Conservation (phyloP, 1,140 invertebrate species). For the Bombus ignitus region DNA sequence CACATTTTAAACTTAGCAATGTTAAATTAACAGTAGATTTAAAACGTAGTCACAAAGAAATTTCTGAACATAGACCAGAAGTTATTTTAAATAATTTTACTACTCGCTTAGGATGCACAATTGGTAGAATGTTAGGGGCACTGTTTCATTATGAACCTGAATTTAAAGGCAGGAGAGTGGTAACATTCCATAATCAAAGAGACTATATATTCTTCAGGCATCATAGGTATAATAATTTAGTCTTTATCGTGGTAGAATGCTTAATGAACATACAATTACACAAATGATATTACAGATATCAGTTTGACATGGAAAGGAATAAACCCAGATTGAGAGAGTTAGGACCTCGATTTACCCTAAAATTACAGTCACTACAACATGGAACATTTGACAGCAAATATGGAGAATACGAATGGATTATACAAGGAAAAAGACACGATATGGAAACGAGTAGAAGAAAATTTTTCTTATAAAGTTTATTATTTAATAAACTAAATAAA, state of each 20-base stretch:
- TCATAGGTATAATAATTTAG: slow-evolving; percentile 88
- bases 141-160: slow-evolving; percentile 98
- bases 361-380: slow-evolving; percentile 95
- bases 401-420: slow-evolving; percentile 98
- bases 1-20: slow-evolving; percentile 92
- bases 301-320: slow-evolving; percentile 91
- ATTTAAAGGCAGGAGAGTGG: slow-evolving; percentile 95
- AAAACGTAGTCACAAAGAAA: slow-evolving; percentile 89
- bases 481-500: background rate
- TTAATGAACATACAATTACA: background rate
- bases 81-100: slow-evolving; percentile 98
- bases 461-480: slow-evolving; percentile 90
- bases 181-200: slow-evolving; percentile 99
- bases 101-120: slow-evolving; percentile 94
- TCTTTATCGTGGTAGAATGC: background rate
- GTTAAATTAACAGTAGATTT: slow-evolving; percentile 92
- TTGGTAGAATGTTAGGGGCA: slow-evolving; percentile 96
- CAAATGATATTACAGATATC: slow-evolving; percentile 87
- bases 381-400: slow-evolving; percentile 98
- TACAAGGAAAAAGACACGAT: slow-evolving; percentile 94
- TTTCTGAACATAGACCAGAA: slow-evolving; percentile 94
- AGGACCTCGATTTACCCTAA: slow-evolving; percentile 97
- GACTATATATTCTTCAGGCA: slow-evolving; percentile 99
- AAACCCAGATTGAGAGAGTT: slow-evolving; percentile 95
- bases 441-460: slow-evolving; percentile 95